Percentiles rank a stretch among this genome's conserved stretches.
phyloP scores from a whole-genome alignment of 2,113 vertebrate genomes.

The Capreolus pygargus region DNA sequence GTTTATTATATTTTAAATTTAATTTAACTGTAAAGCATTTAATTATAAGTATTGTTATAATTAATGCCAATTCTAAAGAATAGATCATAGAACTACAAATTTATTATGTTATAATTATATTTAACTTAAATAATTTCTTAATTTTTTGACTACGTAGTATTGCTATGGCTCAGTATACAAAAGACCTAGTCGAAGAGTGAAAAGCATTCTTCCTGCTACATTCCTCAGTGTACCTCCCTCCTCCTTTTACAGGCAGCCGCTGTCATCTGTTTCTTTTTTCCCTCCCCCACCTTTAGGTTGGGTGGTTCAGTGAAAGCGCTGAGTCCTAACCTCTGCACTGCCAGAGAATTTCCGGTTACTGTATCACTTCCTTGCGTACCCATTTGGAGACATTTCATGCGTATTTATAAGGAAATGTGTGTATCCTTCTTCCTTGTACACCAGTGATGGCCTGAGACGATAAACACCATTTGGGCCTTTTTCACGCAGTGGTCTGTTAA shows the following conservation, averaged over 20 bases:
- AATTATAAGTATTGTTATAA: background rate
- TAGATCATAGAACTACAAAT: background rate
- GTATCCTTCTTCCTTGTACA: background rate
- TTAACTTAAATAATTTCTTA: background rate
- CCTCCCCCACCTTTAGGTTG: background rate
- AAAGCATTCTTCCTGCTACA: background rate
- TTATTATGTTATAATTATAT: background rate
- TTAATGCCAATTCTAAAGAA: background rate
- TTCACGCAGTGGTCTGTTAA: fast-evolving
- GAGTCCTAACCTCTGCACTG: background rate
- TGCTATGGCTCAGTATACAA: background rate
- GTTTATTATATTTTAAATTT: background rate
- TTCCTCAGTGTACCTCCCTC: fast-evolving
- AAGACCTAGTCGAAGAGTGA: background rate
- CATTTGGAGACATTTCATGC: background rate
- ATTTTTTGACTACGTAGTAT: background rate
- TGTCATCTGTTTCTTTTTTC: background rate
- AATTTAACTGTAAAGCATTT: background rate
- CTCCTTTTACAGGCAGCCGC: background rate
- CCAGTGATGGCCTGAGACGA: background rate
- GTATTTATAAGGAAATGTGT: background rate
- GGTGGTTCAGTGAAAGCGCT: background rate
- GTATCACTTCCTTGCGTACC: background rate
- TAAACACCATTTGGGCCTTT: background rate
- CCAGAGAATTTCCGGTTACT: background rate